phyloP scores from a whole-genome alignment of 2,113 vertebrate genomes.

The Salvelinus sp. region DNA sequence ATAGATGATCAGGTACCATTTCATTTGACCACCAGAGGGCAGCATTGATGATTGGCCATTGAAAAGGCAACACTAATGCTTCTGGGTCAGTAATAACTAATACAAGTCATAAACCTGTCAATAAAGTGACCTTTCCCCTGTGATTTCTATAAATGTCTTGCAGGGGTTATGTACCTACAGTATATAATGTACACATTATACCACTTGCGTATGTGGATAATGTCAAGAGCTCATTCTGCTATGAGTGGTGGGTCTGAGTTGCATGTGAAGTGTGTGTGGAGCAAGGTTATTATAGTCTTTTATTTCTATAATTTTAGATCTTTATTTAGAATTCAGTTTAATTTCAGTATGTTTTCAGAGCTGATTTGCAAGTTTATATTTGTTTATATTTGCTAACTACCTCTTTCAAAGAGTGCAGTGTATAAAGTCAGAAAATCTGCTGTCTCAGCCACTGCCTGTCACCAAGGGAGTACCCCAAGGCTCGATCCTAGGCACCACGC shows the following conservation, averaged over 20 bases:
- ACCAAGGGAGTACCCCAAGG: too few relatives aligned
- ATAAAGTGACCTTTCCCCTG: neutral
- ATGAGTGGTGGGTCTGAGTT: neutral
- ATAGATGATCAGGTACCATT: neutral
- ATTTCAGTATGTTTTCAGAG: too few relatives aligned
- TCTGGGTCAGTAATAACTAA: neutral
- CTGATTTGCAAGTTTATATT: too few relatives aligned
- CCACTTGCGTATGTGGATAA: neutral
- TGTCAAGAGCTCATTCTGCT: neutral
- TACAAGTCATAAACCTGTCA: neutral
- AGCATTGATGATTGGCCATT: neutral
- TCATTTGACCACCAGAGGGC: conserved; percentile 7
- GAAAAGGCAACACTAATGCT: neutral
- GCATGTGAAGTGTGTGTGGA: neutral
- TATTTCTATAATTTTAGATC: too few relatives aligned
- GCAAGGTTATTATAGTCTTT: too few relatives aligned
- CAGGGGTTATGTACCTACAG: conserved; percentile 3
- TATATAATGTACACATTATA: neutral
- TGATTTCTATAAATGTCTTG: neutral
- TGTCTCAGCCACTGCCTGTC: too few relatives aligned
- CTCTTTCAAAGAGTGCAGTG: too few relatives aligned
- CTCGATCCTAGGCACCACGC: too few relatives aligned
- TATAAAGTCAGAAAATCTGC: too few relatives aligned
- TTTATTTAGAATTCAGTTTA: too few relatives aligned
- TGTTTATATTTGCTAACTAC: too few relatives aligned